Base-by-base conservation (phyloP, 37 sponge, comb jelly and placozoan genomes). In the Corticium candelabrum region DNA sequence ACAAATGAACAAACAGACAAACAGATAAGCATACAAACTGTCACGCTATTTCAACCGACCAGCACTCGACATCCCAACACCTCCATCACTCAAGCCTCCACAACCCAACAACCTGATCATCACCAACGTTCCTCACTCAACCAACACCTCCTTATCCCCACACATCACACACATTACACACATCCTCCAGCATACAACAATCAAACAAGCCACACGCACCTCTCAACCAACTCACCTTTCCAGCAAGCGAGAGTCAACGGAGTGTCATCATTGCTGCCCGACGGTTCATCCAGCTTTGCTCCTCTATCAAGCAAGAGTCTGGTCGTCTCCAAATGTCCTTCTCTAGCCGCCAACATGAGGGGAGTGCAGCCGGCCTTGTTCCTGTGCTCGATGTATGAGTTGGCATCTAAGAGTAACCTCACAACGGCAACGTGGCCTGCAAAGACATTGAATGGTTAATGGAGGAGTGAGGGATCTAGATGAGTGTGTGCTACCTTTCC, bases 281-380 rank as follows among this genome's bases (percentile, higher is more conserved):
- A 91, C 77, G 96, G 89, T 30, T 83, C 79, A 80, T 96, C 86
- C 74, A 96, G 79, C 84, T 90, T 84, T n/a, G 96, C 93, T 0
- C 81, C 86, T n/a, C 85, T 82, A 37, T 92, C 86, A 40, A 96
- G 81, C 15, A 96, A 79, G 37, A 96, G 84, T 77, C 87, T 43
- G 38, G 96, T 92, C 38, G 91, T 91, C 39, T 95, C 89, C 33
- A 69, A 82, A 78, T 95, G 96, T 40, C 96, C 96, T 75, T 95
- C 96, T 36, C 96, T 85, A 0, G 99, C 94, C 40, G 99, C 99
- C 74, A 97, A 78, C 99, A 97, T 97, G 39, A 97, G 90, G 0
- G 99, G 99, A 2, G 99, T 94, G 38, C 99, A 97, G 32, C 99
- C 99, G 37, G 92, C 94, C 74, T 97, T 97, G 88, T 91, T 97